phyloP scores from a whole-genome alignment of 2,797 vertebrate genomes.

The Phoebastria nigripes region DNA sequence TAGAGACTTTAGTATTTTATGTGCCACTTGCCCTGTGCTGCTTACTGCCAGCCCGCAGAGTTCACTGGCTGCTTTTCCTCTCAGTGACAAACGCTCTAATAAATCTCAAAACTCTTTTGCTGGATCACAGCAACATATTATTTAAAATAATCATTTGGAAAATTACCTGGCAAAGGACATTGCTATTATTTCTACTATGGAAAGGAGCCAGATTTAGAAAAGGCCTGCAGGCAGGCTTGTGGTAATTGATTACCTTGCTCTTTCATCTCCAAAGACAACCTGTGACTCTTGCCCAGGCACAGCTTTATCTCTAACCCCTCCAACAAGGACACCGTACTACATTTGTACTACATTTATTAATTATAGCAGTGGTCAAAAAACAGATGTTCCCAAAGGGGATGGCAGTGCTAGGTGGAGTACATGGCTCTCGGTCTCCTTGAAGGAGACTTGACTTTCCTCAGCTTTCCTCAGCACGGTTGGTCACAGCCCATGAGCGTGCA shows the following conservation, averaged over 20 bases:
- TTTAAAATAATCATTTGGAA: constrained; percentile 53
- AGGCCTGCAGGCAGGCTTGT: neutral
- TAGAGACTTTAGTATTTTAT: neutral
- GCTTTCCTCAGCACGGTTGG: neutral
- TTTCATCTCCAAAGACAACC: neutral
- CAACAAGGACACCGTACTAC: neutral
- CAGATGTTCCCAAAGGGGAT: neutral
- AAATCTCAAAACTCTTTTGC: constrained; percentile 3
- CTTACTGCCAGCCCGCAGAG: neutral
- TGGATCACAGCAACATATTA: neutral
- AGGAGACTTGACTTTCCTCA: neutral
- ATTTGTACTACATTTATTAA: neutral
- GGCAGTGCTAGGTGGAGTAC: neutral
- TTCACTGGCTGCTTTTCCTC: neutral
- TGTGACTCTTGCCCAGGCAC: neutral
- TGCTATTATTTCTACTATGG: constrained; percentile 29
- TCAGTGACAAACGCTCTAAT: neutral
- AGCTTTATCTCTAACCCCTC: neutral
- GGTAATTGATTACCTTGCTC: constrained; percentile 22
- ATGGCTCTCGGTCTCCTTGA: fast-evolving
- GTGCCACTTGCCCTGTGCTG: neutral
- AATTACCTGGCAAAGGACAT: constrained; percentile 40
- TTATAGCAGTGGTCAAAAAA: neutral
- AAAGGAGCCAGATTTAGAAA: neutral
- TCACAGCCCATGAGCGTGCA: neutral